Base-by-base conservation (phyloP, 2,113 vertebrate species). In the Antennarius striatus region DNA sequence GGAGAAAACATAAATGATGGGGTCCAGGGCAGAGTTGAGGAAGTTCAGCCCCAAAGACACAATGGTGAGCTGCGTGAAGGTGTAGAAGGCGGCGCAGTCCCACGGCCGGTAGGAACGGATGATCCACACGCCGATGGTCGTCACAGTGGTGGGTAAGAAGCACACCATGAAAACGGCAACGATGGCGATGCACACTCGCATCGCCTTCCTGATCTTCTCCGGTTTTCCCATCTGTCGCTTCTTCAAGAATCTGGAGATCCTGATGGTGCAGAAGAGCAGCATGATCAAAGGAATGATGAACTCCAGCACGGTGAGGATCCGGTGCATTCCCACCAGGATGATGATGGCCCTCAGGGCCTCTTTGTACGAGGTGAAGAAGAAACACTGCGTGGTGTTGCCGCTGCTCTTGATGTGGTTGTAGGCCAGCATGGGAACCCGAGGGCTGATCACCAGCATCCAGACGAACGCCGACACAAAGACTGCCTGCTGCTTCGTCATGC, bases 11-110 rank as follows among this genome's bases (percentile, higher is more conserved):
- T 92, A 92, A 68, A 94, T 65, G 45, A 93, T 8, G 0, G 88
- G 85, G 57, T 94, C 92, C 57, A 94, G 73, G 3, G 89, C 90
- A 0, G 90, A 90, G 77, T 93, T 93, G 40, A 92, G 77, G 77
- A 92, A 93, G 68, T 91, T 89, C 49, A 94, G 68, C 0, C 90
- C 87, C 54, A 92, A 49, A 10, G 90, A 91, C 10, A 90, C 73
- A 15, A 90, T 85, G 64, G 79, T 92, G 62, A 92, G 69, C 63
- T 91, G 78, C 8, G 79, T 69, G 48, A 83, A 59, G 0, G 70
- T 57, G 75, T 90, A 87, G 62, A 88, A 74, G 11, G 86, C 47
- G 10, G 36, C 3, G 15, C 91, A 91, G 73, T 89, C 82, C 60
- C 43, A 48, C 0, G 71, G 52, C 0, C 54, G 73, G 60, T 51